Evolutionary conservation across 2,888 invertebrate species (phyloP).

Genomic region (Callinectes sapidus): DNA sequence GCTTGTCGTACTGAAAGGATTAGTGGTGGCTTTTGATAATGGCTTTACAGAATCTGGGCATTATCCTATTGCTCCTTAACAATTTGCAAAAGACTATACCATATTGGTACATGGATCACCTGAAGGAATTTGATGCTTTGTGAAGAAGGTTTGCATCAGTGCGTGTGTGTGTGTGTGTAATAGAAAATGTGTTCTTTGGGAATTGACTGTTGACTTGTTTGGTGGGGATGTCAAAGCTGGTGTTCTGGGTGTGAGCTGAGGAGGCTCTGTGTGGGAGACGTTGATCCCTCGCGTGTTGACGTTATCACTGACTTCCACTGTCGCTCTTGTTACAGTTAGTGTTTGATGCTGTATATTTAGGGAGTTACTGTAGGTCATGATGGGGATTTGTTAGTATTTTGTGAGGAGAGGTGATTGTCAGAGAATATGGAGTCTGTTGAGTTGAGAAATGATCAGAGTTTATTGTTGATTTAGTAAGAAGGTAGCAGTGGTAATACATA

Average conservation of each 20-base stretch:
- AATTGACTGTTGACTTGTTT: not conserved
- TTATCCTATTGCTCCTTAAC: slow-evolving; percentile 3
- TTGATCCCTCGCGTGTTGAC: not conserved
- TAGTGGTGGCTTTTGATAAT: not conserved
- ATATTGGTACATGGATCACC: not conserved
- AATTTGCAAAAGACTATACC: not conserved
- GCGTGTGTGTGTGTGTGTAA: not conserved
- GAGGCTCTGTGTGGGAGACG: not conserved
- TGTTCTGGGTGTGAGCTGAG: not conserved
- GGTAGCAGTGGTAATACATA: not conserved
- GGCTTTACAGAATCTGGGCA: slow-evolving; percentile 15
- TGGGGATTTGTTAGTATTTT: not conserved
- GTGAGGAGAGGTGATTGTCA: not conserved
- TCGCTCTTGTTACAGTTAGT: slow-evolving; percentile 2
- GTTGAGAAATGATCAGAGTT: slow-evolving; percentile 4
- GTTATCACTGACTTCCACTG: not conserved
- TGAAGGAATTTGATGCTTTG: not conserved
- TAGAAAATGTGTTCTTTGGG: not conserved
- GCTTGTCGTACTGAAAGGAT: not conserved
- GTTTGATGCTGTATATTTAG: slow-evolving; percentile 1
- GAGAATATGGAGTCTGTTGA: not conserved
- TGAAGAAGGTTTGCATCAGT: not conserved
- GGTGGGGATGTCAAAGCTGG: not conserved
- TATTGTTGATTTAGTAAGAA: slow-evolving; percentile 5
- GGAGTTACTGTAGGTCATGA: not conserved